Evolutionary conservation across 2,113 vertebrate genomes (phyloP).

Genomic region (Lanius collurio): DNA sequence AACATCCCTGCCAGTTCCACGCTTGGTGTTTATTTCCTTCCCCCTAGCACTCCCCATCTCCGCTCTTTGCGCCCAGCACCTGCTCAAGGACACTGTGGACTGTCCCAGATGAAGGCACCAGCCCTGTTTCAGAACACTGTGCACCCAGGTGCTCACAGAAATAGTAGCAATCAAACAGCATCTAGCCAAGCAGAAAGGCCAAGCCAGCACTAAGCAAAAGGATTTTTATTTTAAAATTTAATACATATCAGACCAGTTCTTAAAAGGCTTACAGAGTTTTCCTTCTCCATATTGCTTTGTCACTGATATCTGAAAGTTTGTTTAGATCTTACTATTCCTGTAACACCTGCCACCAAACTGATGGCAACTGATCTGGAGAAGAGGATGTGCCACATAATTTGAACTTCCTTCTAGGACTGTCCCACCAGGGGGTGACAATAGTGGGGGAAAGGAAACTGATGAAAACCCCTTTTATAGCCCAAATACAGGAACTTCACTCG

Average conservation of each 20-base stretch:
- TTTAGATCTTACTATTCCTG: fast-evolving
- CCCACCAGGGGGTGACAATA: not conserved
- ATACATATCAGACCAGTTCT: not conserved
- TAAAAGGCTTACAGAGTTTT: not conserved
- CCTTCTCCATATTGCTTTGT: not conserved
- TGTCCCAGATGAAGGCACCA: not conserved
- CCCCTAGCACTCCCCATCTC: not conserved
- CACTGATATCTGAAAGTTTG: fast-evolving
- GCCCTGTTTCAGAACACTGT: not conserved
- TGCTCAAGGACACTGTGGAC: not conserved
- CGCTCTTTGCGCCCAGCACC: not conserved
- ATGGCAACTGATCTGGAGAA: not conserved
- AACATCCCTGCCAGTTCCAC: conserved; percentile 31
- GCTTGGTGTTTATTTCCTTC: not conserved
- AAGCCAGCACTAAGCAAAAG: not conserved
- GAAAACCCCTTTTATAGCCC: not conserved
- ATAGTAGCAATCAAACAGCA: not conserved
- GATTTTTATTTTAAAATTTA: not conserved
- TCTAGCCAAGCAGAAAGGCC: not conserved
- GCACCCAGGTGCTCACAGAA: not conserved
- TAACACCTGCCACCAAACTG: not conserved
- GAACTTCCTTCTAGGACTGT: not conserved
- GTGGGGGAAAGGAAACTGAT: not conserved
- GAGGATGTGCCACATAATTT: not conserved
- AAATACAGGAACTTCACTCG: not conserved